Evolutionary conservation across 2,888 invertebrate species (phyloP).

Genomic region (Orthonychiurus folsomi): DNA sequence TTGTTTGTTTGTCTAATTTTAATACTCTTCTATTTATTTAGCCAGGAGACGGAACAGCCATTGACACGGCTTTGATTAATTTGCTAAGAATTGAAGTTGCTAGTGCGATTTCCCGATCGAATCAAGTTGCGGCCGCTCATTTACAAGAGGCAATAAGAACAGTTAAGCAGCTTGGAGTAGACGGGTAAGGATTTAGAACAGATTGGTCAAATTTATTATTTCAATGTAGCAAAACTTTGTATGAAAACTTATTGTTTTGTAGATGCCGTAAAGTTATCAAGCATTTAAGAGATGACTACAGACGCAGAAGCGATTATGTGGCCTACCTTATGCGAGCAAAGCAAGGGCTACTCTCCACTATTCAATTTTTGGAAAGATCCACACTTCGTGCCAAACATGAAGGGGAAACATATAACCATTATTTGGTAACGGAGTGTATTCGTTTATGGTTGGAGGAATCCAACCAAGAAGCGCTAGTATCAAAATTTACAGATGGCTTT

Average conservation of each 20-base stretch:
- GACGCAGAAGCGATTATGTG: conserved; percentile 66
- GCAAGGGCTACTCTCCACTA: conserved; percentile 64
- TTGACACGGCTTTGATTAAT: conserved; percentile 48
- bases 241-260: background rate
- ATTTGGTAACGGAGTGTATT: conserved; percentile 65
- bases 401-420: conserved; percentile 61
- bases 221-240: background rate
- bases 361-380: conserved; percentile 45
- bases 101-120: conserved; percentile 69
- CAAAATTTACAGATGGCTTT: conserved; percentile 71
- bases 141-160: conserved; percentile 75
- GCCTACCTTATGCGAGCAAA: conserved; percentile 72
- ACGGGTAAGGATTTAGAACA: conserved; percentile 45
- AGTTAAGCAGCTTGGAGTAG: conserved; percentile 60
- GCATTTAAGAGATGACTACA: conserved; percentile 66
- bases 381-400: conserved; percentile 58
- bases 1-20: no score
- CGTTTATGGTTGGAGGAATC: conserved; percentile 67
- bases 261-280: conserved; percentile 65
- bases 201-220: background rate
- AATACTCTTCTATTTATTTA: no score
- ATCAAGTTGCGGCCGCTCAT: conserved; percentile 66
- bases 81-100: conserved; percentile 67
- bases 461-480: conserved; percentile 57
- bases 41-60: background rate